Base-by-base conservation (phyloP, 2,888 invertebrate species). In the Nematopogon swammerdamellus region DNA sequence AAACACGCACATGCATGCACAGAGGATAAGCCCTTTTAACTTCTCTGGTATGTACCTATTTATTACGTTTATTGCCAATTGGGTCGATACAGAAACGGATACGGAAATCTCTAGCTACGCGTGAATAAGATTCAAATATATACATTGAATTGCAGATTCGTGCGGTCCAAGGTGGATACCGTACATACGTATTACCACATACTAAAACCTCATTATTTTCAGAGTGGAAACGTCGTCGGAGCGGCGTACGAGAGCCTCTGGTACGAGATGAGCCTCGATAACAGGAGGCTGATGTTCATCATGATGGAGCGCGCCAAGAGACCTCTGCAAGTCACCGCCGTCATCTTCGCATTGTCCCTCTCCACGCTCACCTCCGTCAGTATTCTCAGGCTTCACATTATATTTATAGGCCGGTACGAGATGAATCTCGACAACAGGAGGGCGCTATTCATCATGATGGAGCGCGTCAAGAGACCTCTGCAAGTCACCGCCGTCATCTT, bases 401-500 rank as follows among this genome's bases (percentile, higher is more conserved):
- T 10, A 25, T 25, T 25, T 25, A 25, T 25, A 25, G 25, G 25
- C 48, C 68, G 68, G 69, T 54, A 57, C 16, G 55, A 60, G 36
- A 53, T 56, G 46, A 54, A 58, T 3, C 46, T 50, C n/a, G 42
- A 55, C 42, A 65, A 60, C 55, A 60, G 58, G 48, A 55, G 56
- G 44, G 58, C 62, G 48, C 52, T 68, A 42, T 43, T 61, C 14
- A 57, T 61, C 50, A 54, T 67, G 25, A 67, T 68, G 65, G 58
- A 56, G 14, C 51, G 63, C 19, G 54, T 61, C 6, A 60, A 63
- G 48, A 55, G 50, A 47, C 62, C 62, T 1, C 55, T 65, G 17
- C 59, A 58, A 52, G 51, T 64, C 18, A 62, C 60, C 43, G 64
- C 64, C 16, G 61, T 61, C 52, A 61, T 64, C 44, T 64, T 67